Conservation (phyloP, 2,888 invertebrate genomes). For the Drosophila pseudotakahashii region DNA sequence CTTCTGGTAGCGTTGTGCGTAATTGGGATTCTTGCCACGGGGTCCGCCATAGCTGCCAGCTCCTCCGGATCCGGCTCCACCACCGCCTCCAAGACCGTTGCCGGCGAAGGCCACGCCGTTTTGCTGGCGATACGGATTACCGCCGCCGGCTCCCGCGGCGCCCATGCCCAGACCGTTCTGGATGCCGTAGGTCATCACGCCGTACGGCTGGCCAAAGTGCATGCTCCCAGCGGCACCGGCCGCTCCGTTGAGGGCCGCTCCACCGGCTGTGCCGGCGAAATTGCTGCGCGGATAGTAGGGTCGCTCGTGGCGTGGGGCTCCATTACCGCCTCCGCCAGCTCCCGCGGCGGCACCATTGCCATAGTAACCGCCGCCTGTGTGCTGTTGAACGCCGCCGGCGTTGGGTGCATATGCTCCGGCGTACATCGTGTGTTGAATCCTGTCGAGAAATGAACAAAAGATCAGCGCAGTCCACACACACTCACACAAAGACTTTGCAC, state of each 20-base stretch:
- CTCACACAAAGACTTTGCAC: conserved; percentile 31
- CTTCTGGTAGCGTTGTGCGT: conserved; percentile 81
- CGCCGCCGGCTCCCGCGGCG: conserved; percentile 56
- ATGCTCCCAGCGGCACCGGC: conserved; percentile 54
- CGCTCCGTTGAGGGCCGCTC: conserved; percentile 53
- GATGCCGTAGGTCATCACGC: conserved; percentile 72
- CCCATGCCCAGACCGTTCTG: conserved; percentile 69
- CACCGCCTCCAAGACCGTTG: conserved; percentile 54
- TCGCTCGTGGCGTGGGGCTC: conserved; percentile 77
- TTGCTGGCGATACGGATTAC: conserved; percentile 81
- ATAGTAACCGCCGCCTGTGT: conserved; percentile 71
- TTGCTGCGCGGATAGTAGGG: conserved; percentile 75
- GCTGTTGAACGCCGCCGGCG: conserved; percentile 78
- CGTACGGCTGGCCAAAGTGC: conserved; percentile 68
- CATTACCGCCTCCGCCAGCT: conserved; percentile 54
- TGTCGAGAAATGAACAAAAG: conserved; percentile 12
- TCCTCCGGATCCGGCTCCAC: conserved; percentile 44
- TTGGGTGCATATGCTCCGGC: conserved; percentile 78
- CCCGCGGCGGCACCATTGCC: conserved; percentile 67
- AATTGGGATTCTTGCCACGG: conserved; percentile 80
- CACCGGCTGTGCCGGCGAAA: conserved; percentile 59
- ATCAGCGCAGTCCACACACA: conserved; percentile 2
- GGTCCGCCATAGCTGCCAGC: conserved; percentile 76
- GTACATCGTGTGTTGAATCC: conserved; percentile 63
- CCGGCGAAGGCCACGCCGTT: conserved; percentile 70